These are phyloP conservation scores for Panorpa germanica DNA, from an alignment of 2,888 invertebrate species.

Conservation along the genomic window DNA sequence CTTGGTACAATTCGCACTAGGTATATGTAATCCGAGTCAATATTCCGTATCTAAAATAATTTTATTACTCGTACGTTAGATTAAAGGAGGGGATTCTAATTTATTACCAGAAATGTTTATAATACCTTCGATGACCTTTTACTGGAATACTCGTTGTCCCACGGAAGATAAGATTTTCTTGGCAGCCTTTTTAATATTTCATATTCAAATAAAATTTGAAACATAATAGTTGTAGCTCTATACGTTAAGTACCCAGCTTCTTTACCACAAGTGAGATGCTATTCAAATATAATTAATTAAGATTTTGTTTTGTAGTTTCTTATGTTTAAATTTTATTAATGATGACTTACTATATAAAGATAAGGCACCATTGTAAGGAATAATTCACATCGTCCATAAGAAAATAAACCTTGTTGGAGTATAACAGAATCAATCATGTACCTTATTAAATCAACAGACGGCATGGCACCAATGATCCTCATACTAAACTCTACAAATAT, in stretches of 20 bases:
- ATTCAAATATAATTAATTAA: conserved; percentile 14
- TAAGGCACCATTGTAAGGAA: conserved; percentile 39
- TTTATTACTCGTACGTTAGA: too few relatives aligned
- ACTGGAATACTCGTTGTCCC: conserved; percentile 27
- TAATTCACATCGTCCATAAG: conserved; percentile 39
- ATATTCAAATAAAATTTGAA: conserved; percentile 46
- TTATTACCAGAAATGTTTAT: conserved; percentile 5
- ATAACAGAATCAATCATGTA: conserved; percentile 41
- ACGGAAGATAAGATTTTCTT: conserved; percentile 45
- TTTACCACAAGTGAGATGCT: conserved; percentile 36
- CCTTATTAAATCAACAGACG: conserved; percentile 23
- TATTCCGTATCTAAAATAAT: conserved; percentile 16
- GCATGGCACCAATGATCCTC: conserved; percentile 37
- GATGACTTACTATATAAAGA: conserved; percentile 34
- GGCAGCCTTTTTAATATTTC: conserved; percentile 38
- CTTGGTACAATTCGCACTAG: conserved; percentile 46
- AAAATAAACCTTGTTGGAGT: conserved; percentile 33
- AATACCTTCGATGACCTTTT: too few relatives aligned
- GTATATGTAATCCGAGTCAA: conserved; percentile 35
- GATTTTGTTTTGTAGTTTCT: not conserved
- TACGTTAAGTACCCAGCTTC: conserved; percentile 31
- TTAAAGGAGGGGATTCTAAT: too few relatives aligned
- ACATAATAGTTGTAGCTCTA: conserved; percentile 36
- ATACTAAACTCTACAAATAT: conserved; percentile 29
- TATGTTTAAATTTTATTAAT: not conserved